Conservation (phyloP, 2,888 invertebrate genomes). For the Onthophagus sagittarius region DNA sequence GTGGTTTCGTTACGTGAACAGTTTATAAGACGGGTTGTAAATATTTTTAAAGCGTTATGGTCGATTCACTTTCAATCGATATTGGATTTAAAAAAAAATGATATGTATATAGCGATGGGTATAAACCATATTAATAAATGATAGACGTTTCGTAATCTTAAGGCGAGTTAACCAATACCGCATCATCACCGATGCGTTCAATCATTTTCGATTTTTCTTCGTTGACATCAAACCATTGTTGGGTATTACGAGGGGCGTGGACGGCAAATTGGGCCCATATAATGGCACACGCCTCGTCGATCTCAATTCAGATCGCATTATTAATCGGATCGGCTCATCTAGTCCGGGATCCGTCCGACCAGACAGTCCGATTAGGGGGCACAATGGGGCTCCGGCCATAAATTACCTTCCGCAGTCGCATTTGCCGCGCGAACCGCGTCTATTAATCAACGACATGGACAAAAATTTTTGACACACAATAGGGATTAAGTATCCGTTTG, state of each 20-base stretch:
- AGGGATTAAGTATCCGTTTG: not conserved
- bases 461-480: not conserved
- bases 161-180: not conserved
- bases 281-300: not conserved
- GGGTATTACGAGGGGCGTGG: not conserved
- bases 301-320: not conserved
- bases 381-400: not conserved
- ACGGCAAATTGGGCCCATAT: not conserved
- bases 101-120: no score
- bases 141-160: not conserved
- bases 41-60: not conserved
- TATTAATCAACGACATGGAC: not conserved
- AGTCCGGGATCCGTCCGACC: not conserved
- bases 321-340: not conserved
- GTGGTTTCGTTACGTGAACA: not conserved
- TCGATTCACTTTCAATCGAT: no score
- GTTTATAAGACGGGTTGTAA: not conserved
- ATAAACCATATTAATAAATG: no score
- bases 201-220: not conserved
- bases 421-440: not conserved
- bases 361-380: not conserved
- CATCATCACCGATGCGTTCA: not conserved
- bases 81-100: no score
- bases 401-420: not conserved
- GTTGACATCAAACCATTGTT: not conserved